A percentile compares a stretch with the other conserved stretches of the same genome.
phyloP scores from a whole-genome alignment of 2,797 vertebrate species.

The Phyllotis vaccarum region DNA sequence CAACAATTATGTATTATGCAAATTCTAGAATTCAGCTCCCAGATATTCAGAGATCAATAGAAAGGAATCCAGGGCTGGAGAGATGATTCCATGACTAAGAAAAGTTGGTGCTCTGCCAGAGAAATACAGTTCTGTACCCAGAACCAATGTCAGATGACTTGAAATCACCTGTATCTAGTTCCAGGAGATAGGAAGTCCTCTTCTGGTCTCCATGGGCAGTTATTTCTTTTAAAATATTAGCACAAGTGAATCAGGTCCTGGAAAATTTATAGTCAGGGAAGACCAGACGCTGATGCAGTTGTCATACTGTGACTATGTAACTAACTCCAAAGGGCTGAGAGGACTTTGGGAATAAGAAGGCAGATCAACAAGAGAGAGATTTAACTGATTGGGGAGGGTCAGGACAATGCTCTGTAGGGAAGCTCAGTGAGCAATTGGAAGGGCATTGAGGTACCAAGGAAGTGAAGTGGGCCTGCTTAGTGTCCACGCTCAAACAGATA shows the following conservation, averaged over 20 bases:
- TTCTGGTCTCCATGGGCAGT: not conserved
- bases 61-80: not conserved
- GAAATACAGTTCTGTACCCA: not conserved
- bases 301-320: not conserved
- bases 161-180: not conserved
- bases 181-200: not conserved
- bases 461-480: not conserved
- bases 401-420: not conserved
- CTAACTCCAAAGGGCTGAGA: not conserved
- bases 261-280: constrained; percentile 11
- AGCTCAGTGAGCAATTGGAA: not conserved
- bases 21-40: not conserved
- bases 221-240: not conserved
- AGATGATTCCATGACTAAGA: not conserved
- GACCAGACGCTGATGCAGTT: not conserved
- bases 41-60: constrained; percentile 26
- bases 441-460: not conserved
- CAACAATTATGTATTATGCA: not conserved
- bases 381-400: not conserved
- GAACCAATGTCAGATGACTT: not conserved
- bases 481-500: not conserved
- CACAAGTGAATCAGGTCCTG: constrained; percentile 32
- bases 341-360: not conserved
- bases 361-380: not conserved
- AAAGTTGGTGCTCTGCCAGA: not conserved